phyloP scores from a whole-genome alignment of 2,797 vertebrate genomes.

The Myotis daubentonii region DNA sequence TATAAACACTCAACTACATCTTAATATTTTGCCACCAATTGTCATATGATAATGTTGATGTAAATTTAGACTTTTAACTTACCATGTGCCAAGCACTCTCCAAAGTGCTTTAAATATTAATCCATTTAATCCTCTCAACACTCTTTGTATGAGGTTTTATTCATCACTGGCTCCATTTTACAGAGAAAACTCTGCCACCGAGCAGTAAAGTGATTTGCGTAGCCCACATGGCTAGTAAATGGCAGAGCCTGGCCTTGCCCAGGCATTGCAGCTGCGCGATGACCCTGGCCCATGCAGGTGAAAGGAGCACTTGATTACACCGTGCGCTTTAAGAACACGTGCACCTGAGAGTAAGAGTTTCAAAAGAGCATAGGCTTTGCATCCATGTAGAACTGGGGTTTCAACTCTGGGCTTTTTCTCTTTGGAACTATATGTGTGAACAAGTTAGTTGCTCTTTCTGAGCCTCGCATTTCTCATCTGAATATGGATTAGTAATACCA shows the following conservation, averaged over 20 bases:
- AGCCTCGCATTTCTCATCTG: background rate
- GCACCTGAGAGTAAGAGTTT: background rate
- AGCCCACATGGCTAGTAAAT: background rate
- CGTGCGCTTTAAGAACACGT: background rate
- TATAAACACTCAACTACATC: background rate
- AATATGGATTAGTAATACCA: background rate
- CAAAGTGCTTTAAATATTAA: background rate
- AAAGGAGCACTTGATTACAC: background rate
- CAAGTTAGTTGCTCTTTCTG: background rate
- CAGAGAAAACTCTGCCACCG: background rate
- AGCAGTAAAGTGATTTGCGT: background rate
- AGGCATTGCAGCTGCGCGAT: background rate
- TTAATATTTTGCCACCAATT: background rate
- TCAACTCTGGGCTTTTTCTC: background rate
- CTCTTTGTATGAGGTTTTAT: background rate
- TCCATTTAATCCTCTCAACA: background rate
- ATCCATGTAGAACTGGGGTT: background rate
- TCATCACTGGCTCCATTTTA: background rate
- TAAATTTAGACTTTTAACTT: background rate
- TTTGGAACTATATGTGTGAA: background rate
- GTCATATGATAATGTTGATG: background rate
- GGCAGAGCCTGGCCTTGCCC: background rate
- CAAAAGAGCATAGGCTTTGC: background rate
- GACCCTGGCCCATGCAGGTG: background rate
- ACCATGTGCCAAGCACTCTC: background rate